Evolutionary conservation across 2,113 vertebrate genomes (phyloP).

Genomic region (Ariopsis seemanni): DNA sequence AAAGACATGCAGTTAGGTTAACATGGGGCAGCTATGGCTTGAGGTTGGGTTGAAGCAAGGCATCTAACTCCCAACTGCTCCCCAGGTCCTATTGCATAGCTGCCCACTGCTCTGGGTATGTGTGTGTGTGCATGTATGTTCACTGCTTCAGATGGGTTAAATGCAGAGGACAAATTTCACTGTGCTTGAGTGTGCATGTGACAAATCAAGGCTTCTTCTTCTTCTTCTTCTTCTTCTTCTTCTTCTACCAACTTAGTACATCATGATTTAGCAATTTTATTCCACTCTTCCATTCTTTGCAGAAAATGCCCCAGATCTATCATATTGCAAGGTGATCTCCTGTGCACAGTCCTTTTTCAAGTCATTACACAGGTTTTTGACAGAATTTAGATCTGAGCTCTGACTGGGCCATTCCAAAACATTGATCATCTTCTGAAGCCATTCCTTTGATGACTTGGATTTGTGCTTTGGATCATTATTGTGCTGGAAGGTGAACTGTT

Average conservation of each 20-base stretch:
- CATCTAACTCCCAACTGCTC: no score
- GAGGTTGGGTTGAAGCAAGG: no score
- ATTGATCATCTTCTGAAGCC: background rate
- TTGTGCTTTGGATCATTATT: background rate
- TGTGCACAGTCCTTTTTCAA: background rate
- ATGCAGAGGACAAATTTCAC: no score
- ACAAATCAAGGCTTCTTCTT: no score
- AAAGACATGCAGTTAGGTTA: no score
- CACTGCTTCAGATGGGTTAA: no score
- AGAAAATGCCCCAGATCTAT: background rate
- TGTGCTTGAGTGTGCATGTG: no score
- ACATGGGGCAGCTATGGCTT: no score
- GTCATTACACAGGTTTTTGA: background rate
- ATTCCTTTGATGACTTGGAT: background rate
- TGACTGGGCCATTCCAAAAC: background rate
- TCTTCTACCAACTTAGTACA: background rate
- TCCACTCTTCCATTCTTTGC: background rate
- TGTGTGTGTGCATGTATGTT: no score
- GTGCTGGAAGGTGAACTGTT: background rate
- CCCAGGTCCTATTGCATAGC: no score
- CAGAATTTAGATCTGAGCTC: background rate
- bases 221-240: background rate
- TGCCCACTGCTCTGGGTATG: no score
- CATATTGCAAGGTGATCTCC: background rate
- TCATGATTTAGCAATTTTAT: background rate